Conservation (phyloP, 2,797 vertebrate genomes). For the Coranthus polyacanthus region DNA sequence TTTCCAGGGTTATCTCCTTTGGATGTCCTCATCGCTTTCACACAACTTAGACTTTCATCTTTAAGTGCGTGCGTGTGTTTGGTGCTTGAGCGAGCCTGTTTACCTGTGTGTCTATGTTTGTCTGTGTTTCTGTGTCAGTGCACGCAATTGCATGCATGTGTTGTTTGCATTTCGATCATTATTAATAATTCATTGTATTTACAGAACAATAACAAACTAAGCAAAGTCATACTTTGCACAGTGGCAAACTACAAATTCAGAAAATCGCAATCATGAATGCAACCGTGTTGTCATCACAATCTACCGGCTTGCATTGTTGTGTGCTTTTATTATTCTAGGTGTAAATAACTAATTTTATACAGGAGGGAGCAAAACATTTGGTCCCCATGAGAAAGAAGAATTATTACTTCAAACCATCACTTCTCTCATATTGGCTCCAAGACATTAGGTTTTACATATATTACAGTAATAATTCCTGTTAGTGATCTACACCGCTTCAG, state of each 20-base stretch:
- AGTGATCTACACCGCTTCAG: conserved; percentile 2
- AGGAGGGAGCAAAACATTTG: not conserved
- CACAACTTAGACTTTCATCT: conserved; percentile 44
- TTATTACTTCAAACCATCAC: not conserved
- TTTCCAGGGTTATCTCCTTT: conserved; percentile 59
- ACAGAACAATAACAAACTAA: not conserved
- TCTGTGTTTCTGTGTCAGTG: conserved; percentile 1
- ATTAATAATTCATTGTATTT: too few relatives aligned
- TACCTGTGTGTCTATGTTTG: not conserved
- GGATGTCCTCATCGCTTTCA: conserved; percentile 32
- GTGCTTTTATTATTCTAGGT: not conserved
- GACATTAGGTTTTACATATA: not conserved
- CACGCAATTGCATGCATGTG: conserved; percentile 9
- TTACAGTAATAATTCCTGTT: not conserved
- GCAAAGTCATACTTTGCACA: not conserved
- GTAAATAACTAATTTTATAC: not conserved
- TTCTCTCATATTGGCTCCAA: not conserved
- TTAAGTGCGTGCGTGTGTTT: not conserved
- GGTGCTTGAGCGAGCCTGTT: too few relatives aligned
- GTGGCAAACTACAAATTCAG: not conserved
- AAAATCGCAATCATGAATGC: not conserved
- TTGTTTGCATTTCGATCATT: conserved; percentile 13
- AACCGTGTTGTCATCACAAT: too few relatives aligned
- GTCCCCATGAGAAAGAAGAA: not conserved
- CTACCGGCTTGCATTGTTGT: not conserved